Evolutionary conservation across 2,888 invertebrate genomes (phyloP), one percentile per base, ranked within the genome.

Genomic region (Eupithecia abbreviata): DNA sequence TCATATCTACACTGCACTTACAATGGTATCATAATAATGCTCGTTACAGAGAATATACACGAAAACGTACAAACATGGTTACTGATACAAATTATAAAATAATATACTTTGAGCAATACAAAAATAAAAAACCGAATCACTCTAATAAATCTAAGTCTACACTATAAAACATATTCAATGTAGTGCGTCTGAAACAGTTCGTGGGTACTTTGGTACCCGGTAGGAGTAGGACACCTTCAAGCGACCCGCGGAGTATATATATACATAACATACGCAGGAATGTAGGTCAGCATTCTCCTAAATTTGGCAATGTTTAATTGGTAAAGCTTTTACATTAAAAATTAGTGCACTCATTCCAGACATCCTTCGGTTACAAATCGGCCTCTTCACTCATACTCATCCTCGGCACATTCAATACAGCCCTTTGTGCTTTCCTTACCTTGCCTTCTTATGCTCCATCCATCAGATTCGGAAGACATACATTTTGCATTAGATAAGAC

Each of bases 71-170:
- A 92, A 92, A 93, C 92, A 88, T 85, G 88, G 90, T 90, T 91
- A 92, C 90, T 88, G 84, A 90, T 87, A 88, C 84, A 85, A 90
- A 88, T 87, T 83, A 89, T 84, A 88, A 87, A 89, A 90, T 90
- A 89, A 90, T 91, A 93, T 90, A 90, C 86, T 90, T 94, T 94
- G 93, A 94, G 93, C 93, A 94, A 94, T 93, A 93, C 90, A 93
- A 94, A 94, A 93, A 93, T 91, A 93, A 93, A 92, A 91, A 93
- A 93, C 89, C 89, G 89, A 93, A 92, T 91, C 92, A 92, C 93
- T 91, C 90, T 89, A 90, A 85, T 85, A 85, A 85, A 80, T 85
- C 88, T 90, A 90, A 87, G 84, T 82, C 89, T 91, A 87, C 81
- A 87, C 88, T 88, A 89, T 86, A 84, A 85, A 86, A 88, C 79